Base-by-base conservation (phyloP, 2,113 vertebrate species). In the Dryoscopus gambensis region DNA sequence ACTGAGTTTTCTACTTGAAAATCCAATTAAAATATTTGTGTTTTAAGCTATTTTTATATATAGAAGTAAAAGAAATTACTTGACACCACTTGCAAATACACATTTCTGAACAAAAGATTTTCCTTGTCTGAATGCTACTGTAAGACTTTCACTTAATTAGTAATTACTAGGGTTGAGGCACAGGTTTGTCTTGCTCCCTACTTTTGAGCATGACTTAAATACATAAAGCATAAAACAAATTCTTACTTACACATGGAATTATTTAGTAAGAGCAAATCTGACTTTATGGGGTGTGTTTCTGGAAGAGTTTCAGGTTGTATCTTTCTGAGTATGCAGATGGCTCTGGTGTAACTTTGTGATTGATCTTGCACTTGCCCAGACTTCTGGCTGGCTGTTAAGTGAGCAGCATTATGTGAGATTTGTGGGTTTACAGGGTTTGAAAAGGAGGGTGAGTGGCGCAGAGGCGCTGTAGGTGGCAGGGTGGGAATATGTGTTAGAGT, bases 141-240 rank as follows among this genome's bases (percentile, higher is more conserved):
- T 63, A 71, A 31, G 69, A 84, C 71, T 97, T 93, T 44, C 15
- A 52, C 59, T 77, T 88, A 73, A 84, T 90, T 84, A 90, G 85
- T 44, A 71, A 60, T 95, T 89, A 33, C 40, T 64, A 22, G 52
- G 17, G 76, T 83, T 80, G 87, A 90, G 52, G 46, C 73, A 64
- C 93, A 95, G 86, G 90, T 95, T 95, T 90, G 44, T 96, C 83
- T 86, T 93, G 88, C 73, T 94, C 52, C 55, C 87, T 13, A 9
- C 60, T 93, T 77, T 55, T 92, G 76, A 90, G 71, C 11, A 17
- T 78, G 63, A 11, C 59, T 96, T 57, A 59, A 91, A 49, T 52
- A 42, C 6, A 5, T 42, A 60, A 70, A 39, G 47, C 50, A 15
- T 89, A 27, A 87, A 69, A 5, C 0, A 1, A 53, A 59, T 63